Percentiles rank a stretch among this genome's conserved stretches.
These are phyloP conservation scores for Emesis furor DNA, from an alignment of 2,888 invertebrate species.

Conservation along the genomic window DNA sequence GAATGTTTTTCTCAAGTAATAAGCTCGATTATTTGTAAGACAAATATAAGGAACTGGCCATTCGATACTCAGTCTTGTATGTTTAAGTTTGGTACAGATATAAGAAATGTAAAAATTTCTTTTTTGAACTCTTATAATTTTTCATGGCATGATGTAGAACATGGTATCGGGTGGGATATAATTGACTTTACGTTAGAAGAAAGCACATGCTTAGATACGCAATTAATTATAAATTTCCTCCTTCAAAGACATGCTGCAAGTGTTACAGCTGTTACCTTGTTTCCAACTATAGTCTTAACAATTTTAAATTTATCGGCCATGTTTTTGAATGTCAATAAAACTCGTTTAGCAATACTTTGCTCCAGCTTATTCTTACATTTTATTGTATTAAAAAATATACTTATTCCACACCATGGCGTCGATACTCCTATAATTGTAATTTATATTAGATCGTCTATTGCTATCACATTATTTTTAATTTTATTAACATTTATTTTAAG, in stretches of 20 bases:
- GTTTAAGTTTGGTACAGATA: slow-evolving; percentile 65
- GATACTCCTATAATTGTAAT: slow-evolving; percentile 78
- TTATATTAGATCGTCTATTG: slow-evolving; percentile 78
- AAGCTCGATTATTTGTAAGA: slow-evolving; percentile 66
- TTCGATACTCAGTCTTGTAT: slow-evolving; percentile 79
- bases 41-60: slow-evolving; percentile 79
- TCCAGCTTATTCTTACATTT: no score
- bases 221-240: slow-evolving; percentile 77
- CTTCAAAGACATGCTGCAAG: slow-evolving; percentile 79
- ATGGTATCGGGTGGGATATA: slow-evolving; percentile 80
- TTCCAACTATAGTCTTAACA: slow-evolving; percentile 77
- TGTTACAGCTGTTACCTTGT: slow-evolving; percentile 53
- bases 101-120: slow-evolving; percentile 59
- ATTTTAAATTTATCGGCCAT: slow-evolving; percentile 75
- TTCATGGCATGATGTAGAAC: slow-evolving; percentile 71
- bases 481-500: slow-evolving; percentile 75
- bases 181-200: slow-evolving; percentile 74
- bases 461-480: slow-evolving; percentile 74
- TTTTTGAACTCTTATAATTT: slow-evolving; percentile 63
- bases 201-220: slow-evolving; percentile 58
- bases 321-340: slow-evolving; percentile 75
- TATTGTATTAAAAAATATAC: slow-evolving; percentile 69
- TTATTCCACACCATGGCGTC: slow-evolving; percentile 75
- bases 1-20: slow-evolving; percentile 47
- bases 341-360: slow-evolving; percentile 71